These are phyloP conservation scores for Anthonomus grandis DNA, from an alignment of 1,140 invertebrate genomes.

Conservation along the genomic window DNA sequence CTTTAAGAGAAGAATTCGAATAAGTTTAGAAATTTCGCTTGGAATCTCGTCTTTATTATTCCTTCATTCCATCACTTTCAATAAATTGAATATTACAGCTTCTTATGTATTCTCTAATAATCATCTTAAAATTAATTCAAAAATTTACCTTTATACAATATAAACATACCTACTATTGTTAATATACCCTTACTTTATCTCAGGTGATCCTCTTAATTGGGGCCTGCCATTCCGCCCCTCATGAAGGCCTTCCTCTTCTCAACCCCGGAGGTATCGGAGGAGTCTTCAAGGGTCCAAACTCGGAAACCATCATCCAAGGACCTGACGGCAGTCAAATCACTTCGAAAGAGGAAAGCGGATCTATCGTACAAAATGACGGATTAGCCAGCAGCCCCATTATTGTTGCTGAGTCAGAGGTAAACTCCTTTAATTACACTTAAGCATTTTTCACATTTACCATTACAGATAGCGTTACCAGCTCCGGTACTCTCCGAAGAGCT, in stretches of 20 bases:
- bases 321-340: slow-evolving; percentile 43
- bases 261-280: slow-evolving; percentile 39
- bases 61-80: no score
- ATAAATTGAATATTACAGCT: no score
- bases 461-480: not conserved
- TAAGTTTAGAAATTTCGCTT: no score
- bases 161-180: no score
- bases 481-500: not conserved
- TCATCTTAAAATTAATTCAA: no score
- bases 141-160: no score
- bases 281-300: slow-evolving; percentile 40
- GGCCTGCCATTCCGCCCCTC: slow-evolving; percentile 10
- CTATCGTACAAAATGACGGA: slow-evolving; percentile 21
- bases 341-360: slow-evolving; percentile 35
- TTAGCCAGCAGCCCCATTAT: slow-evolving; percentile 29
- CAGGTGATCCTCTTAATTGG: no score
- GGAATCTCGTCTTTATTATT: no score
- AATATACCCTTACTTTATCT: no score
- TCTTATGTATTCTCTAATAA: no score
- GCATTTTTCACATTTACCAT: not conserved
- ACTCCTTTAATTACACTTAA: not conserved
- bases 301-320: slow-evolving; percentile 42
- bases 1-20: no score
- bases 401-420: slow-evolving; percentile 27
- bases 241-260: slow-evolving; percentile 19